Base-by-base conservation (phyloP, 2,797 vertebrate species). In the Pristis pectinata region DNA sequence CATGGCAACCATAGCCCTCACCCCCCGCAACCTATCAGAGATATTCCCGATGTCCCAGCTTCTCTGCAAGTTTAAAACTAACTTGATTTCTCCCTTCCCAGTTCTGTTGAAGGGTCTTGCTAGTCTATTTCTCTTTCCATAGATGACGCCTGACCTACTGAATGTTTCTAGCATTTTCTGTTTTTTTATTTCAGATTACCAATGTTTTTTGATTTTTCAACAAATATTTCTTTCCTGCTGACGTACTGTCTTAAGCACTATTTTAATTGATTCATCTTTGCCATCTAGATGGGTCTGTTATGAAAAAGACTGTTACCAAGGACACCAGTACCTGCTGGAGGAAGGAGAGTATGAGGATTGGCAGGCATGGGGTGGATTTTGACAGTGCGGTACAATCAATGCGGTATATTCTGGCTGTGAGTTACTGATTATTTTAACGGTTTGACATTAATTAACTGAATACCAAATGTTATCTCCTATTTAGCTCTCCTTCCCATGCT, bases 271-370 rank as follows among this genome's bases (percentile, higher is more conserved):
- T 93, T 74, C 3, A 67, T 91, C 6, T 80, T 95, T 91, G 41
- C 95, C 95, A 95, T 96, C 34, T 96, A 98, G 98, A 77, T 98
- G 98, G 98, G 97, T 98, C 96, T 97, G 97, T 93, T 98, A 98
- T 94, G 97, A 97, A 74, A 97, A 97, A 94, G 97, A 98, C 49
- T 95, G 96, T 94, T 98, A 97, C 96, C 98, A 97, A 96, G 98
- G 98, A 72, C 96, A 15, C 56, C 98, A 98, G 94, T 98, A 97
- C 96, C 95, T 98, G 94, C 95, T 98, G 94, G 98, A 98, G 96
- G 98, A 98, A 95, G 98, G 98, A 30, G 96, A 98, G 95, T 98
- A 98, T 95, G 96, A 96, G 94, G 96, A 98, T 94, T 97, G 96
- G 93, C 95, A 30, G 8, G 95, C 95, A 0, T 97, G 97, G 96